These are phyloP conservation scores for Clamator glandarius DNA, from an alignment of 2,797 vertebrate species.

Conservation along the genomic window DNA sequence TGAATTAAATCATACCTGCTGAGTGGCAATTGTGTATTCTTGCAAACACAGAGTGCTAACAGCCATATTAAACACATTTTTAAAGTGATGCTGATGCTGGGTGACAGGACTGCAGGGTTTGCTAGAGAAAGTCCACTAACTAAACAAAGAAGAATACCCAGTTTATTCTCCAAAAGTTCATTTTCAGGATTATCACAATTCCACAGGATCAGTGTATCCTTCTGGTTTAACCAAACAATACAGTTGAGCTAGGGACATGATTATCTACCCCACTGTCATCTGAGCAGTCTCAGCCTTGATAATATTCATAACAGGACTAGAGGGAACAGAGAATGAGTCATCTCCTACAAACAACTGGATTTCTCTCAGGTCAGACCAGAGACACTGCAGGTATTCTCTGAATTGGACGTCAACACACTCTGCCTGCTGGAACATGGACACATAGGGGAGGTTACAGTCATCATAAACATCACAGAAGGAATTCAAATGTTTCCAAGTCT, in stretches of 20 bases:
- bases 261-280: not conserved
- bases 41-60: not conserved
- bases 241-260: accelerated
- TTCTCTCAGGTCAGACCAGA: not conserved
- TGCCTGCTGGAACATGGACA: accelerated
- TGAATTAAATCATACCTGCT: not conserved
- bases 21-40: accelerated
- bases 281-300: not conserved
- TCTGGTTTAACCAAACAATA: not conserved
- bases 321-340: not conserved
- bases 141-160: not conserved
- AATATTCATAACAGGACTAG: not conserved
- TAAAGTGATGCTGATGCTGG: not conserved
- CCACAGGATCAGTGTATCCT: accelerated
- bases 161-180: not conserved
- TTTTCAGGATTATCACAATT: not conserved
- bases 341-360: not conserved
- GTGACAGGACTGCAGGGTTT: not conserved
- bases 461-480: not conserved
- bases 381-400: not conserved
- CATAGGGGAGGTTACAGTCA: not conserved
- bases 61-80: not conserved
- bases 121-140: not conserved
- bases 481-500: not conserved
- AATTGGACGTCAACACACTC: accelerated